A percentile compares a stretch with the other conserved stretches of the same genome.
These are phyloP conservation scores for Eutolmus rufibarbis DNA, from an alignment of 2,888 invertebrate species.

Conservation along the genomic window DNA sequence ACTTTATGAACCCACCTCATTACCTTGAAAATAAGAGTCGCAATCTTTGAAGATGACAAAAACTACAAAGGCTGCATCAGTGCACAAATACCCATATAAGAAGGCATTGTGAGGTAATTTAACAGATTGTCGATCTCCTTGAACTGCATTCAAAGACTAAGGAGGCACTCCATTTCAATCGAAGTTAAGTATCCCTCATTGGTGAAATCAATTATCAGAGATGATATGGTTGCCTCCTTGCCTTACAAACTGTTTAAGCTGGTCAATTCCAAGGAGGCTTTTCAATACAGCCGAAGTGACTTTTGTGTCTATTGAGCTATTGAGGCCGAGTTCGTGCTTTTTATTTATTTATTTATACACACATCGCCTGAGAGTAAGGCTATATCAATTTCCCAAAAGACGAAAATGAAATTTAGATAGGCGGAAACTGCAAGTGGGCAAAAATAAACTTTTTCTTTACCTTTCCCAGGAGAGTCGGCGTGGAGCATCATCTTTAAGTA, in stretches of 20 bases:
- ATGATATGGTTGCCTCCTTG: neutral
- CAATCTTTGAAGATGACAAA: neutral
- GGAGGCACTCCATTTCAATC: neutral
- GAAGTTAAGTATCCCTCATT: neutral
- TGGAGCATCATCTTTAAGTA: constrained; percentile 63
- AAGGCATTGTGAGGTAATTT: neutral
- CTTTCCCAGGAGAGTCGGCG: constrained; percentile 68
- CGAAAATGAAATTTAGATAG: neutral
- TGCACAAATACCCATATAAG: neutral
- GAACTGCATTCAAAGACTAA: neutral
- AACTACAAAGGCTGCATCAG: neutral
- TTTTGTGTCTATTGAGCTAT: neutral
- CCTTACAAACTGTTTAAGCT: neutral
- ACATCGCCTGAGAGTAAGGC: neutral
- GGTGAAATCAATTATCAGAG: neutral
- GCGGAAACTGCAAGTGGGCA: neutral
- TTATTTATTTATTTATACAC: neutral
- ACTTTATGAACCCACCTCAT: neutral
- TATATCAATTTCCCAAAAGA: neutral
- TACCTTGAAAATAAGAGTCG: neutral
- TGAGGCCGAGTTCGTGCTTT: neutral
- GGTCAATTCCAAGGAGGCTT: neutral
- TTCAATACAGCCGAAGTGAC: neutral
- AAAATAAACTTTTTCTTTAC: constrained; percentile 55
- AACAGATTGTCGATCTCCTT: neutral